phyloP scores from a whole-genome alignment of 1,140 invertebrate species.

The Triops cancriformis region DNA sequence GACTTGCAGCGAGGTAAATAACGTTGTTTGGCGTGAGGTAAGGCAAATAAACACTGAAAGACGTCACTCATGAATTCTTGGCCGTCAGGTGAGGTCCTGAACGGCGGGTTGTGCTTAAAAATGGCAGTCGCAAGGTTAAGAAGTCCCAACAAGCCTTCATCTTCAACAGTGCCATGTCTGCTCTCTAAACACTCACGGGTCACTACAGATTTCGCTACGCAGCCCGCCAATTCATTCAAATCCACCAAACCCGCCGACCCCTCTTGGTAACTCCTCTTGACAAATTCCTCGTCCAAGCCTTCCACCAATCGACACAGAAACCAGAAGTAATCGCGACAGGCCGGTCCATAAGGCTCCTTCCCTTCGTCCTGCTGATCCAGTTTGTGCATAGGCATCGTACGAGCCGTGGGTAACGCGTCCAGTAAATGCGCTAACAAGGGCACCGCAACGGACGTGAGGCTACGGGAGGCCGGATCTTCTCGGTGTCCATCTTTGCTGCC shows the following conservation, averaged over 20 bases:
- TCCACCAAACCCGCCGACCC: constrained; percentile 50
- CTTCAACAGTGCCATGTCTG: constrained; percentile 67
- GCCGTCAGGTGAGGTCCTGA: constrained; percentile 70
- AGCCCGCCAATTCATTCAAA: constrained; percentile 63
- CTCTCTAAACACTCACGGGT: constrained; percentile 72
- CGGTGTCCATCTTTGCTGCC: background rate
- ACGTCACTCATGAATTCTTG: constrained; percentile 48
- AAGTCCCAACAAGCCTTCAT: constrained; percentile 83
- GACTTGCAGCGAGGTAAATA: constrained; percentile 90
- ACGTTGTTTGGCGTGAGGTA: constrained; percentile 71
- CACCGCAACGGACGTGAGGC: constrained; percentile 45
- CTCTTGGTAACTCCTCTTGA: constrained; percentile 54
- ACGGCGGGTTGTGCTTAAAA: constrained; percentile 76
- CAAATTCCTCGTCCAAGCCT: constrained; percentile 64
- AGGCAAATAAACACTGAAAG: constrained; percentile 79
- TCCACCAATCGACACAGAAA: constrained; percentile 78
- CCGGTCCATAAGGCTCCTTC: constrained; percentile 84
- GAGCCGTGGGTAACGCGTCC: constrained; percentile 66
- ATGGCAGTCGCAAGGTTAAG: constrained; percentile 75
- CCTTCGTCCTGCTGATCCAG: constrained; percentile 58
- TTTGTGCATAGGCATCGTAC: constrained; percentile 62
- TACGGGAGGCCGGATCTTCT: background rate
- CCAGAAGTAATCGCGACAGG: constrained; percentile 91
- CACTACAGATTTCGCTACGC: constrained; percentile 63
- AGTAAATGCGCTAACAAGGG: constrained; percentile 71